Conservation (phyloP, 2,888 invertebrate species). For the Steinernema hermaphroditum region DNA sequence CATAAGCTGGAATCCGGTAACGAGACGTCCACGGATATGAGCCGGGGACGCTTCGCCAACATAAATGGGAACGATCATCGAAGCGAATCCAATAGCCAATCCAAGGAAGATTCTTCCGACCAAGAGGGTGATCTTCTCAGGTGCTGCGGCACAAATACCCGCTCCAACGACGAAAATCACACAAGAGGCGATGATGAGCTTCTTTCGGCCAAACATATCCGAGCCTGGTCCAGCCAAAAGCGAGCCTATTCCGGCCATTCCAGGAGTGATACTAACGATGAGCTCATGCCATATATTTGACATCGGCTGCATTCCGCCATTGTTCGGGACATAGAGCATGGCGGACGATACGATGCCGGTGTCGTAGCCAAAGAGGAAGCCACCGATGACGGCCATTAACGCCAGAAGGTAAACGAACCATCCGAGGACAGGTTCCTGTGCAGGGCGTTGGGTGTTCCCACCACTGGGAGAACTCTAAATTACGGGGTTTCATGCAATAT, state of each 20-base stretch:
- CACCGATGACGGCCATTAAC: slow-evolving; percentile 57
- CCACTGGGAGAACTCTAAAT: background rate
- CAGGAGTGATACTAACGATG: slow-evolving; percentile 57
- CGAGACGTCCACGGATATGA: slow-evolving; percentile 70
- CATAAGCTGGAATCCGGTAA: slow-evolving; percentile 70
- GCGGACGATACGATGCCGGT: slow-evolving; percentile 71
- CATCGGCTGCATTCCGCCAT: slow-evolving; percentile 50
- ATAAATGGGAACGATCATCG: slow-evolving; percentile 72
- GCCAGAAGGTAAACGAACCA: slow-evolving; percentile 52
- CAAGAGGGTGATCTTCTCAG: slow-evolving; percentile 49
- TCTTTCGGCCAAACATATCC: slow-evolving; percentile 70
- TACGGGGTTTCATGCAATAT: background rate
- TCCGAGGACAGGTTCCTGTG: slow-evolving; percentile 45
- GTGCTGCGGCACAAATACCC: slow-evolving; percentile 65
- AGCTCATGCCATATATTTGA: slow-evolving; percentile 58
- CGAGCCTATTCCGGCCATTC: slow-evolving; percentile 45
- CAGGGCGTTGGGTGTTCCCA: background rate
- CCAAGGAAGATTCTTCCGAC: slow-evolving; percentile 59
- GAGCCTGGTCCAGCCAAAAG: slow-evolving; percentile 67
- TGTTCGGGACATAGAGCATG: slow-evolving; percentile 58
- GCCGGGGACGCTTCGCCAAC: slow-evolving; percentile 71
- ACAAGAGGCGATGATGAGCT: slow-evolving; percentile 70
- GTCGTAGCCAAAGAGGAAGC: slow-evolving; percentile 72
- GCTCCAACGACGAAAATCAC: slow-evolving; percentile 70
- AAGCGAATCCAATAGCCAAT: slow-evolving; percentile 62